Conservation (phyloP, 1,140 invertebrate species). For the Drosophila ambigua region DNA sequence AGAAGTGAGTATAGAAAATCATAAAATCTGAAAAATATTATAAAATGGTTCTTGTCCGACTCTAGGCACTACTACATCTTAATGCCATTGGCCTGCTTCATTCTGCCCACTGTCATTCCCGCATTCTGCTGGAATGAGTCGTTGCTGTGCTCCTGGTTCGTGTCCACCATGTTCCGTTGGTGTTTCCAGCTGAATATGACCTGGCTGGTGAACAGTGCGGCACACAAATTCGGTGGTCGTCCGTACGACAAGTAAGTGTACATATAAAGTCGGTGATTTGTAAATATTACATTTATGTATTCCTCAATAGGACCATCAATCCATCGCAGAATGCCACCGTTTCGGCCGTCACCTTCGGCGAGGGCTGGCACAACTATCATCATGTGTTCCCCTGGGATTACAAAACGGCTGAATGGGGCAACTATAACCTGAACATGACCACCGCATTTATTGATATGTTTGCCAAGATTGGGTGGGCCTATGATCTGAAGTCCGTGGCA, state of each 20-base stretch:
- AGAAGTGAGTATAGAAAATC: slow-evolving; percentile 86
- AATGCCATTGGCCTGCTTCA: slow-evolving; percentile 93
- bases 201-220: slow-evolving; percentile 98
- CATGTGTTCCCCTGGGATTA: slow-evolving; percentile 98
- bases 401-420: slow-evolving; percentile 92
- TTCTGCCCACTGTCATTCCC: slow-evolving; percentile 93
- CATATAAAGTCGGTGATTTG: not conserved
- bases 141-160: slow-evolving; percentile 91
- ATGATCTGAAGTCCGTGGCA: slow-evolving; percentile 93
- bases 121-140: slow-evolving; percentile 94
- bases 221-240: slow-evolving; percentile 95
- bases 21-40: not conserved
- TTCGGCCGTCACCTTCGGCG: slow-evolving; percentile 89
- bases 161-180: slow-evolving; percentile 93
- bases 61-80: slow-evolving; percentile 91
- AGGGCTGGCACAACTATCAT: slow-evolving; percentile 98
- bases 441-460: slow-evolving; percentile 94
- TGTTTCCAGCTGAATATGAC: slow-evolving; percentile 94
- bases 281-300: not conserved
- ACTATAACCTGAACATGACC: slow-evolving; percentile 92
- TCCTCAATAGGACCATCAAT: slow-evolving; percentile 87
- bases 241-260: slow-evolving; percentile 94
- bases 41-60: slow-evolving; percentile 39
- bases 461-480: slow-evolving; percentile 93
- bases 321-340: slow-evolving; percentile 90